phyloP scores from a whole-genome alignment of 1,140 invertebrate species.

The Leptopilina clavipes region DNA sequence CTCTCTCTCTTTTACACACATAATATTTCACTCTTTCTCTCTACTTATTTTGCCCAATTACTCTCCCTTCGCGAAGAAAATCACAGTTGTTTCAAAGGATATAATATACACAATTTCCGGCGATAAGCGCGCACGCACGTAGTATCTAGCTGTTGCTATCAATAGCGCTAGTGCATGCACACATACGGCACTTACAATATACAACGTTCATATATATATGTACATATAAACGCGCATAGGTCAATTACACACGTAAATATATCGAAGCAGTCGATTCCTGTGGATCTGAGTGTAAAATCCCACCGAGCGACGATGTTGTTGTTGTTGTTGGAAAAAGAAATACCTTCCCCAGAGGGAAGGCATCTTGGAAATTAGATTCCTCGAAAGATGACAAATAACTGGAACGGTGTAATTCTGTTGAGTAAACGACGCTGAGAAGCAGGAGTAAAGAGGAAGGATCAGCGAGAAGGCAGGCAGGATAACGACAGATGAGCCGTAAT shows the following conservation, averaged over 20 bases:
- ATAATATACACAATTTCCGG: constrained; percentile 61
- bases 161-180: constrained; percentile 47
- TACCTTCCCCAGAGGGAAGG: background rate
- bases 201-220: constrained; percentile 61
- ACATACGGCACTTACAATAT: constrained; percentile 53
- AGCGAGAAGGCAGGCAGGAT: background rate
- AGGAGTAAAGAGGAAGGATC: constrained; percentile 18
- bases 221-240: constrained; percentile 57
- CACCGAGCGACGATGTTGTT: constrained; percentile 11
- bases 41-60: constrained; percentile 28
- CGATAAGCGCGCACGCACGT: constrained; percentile 43
- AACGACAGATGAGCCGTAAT: background rate
- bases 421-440: background rate
- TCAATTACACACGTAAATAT: constrained; percentile 47
- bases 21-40: constrained; percentile 24
- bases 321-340: background rate
- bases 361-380: background rate
- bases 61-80: constrained; percentile 50
- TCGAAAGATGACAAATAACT: background rate
- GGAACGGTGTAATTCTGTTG: background rate
- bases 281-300: constrained; percentile 17
- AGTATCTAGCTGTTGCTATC: constrained; percentile 28
- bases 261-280: constrained; percentile 48
- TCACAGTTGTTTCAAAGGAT: constrained; percentile 63
- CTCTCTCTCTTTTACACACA: constrained; percentile 3